Conservation (phyloP, 2,888 invertebrate genomes). For the Dryadula phaetusa region DNA sequence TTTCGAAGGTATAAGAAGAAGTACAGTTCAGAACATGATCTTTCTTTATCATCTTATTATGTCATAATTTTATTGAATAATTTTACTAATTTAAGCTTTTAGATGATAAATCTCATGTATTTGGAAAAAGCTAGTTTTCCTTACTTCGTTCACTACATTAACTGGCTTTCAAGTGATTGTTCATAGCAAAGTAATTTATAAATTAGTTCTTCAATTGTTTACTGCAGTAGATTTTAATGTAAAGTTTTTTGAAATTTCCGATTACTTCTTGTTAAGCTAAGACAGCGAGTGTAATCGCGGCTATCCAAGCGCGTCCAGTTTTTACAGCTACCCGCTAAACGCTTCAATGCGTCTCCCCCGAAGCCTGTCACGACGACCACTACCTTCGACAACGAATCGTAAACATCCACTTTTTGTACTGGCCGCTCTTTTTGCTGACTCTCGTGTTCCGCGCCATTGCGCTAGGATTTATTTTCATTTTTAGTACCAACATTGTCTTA, state of each 20-base stretch:
- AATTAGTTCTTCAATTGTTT: background rate
- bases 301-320: constrained; percentile 61
- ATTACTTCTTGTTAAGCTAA: constrained; percentile 42
- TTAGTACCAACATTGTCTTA: constrained; percentile 38
- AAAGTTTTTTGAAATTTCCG: constrained; percentile 17
- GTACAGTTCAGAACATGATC: no score
- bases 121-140: no score
- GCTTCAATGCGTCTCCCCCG: constrained; percentile 61
- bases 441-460: constrained; percentile 48
- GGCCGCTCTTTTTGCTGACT: constrained; percentile 50
- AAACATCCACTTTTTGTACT: constrained; percentile 48
- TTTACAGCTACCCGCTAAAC: constrained; percentile 71
- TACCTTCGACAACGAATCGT: constrained; percentile 51
- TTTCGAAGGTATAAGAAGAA: no score
- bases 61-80: no score
- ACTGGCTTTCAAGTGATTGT: no score
- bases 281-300: constrained; percentile 39
- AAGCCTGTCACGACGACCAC: constrained; percentile 68
- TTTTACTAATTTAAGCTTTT: no score
- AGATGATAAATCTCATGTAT: no score
- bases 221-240: background rate
- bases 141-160: no score
- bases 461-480: constrained; percentile 40
- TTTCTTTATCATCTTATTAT: background rate
- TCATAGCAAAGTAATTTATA: background rate